These are phyloP conservation scores for Lutjanus argentimaculatus DNA, from an alignment of 2,797 vertebrate genomes.

Conservation along the genomic window DNA sequence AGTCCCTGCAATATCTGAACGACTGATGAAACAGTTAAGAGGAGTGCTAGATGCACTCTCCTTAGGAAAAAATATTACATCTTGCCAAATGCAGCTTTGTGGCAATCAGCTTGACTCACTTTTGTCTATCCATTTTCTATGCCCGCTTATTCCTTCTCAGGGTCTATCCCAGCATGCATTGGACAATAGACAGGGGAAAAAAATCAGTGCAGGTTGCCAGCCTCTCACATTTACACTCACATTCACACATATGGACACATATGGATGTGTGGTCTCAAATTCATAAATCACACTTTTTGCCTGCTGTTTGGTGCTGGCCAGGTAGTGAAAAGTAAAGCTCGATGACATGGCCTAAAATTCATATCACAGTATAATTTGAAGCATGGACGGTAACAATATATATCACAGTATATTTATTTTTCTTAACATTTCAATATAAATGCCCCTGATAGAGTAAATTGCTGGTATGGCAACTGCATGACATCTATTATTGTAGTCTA, in stretches of 20 bases:
- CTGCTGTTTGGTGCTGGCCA: too few relatives aligned
- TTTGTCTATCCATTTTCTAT: constrained; percentile 24
- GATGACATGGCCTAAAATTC: too few relatives aligned
- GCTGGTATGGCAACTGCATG: too few relatives aligned
- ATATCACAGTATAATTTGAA: too few relatives aligned
- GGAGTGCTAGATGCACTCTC: constrained; percentile 22
- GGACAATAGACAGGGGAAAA: constrained; percentile 8
- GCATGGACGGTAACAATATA: too few relatives aligned
- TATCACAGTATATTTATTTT: too few relatives aligned
- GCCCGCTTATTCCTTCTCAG: constrained; percentile 10
- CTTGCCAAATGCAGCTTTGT: constrained; percentile 37
- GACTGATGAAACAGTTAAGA: constrained; percentile 51
- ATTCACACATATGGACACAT: not conserved
- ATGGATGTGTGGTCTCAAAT: not conserved
- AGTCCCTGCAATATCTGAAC: constrained; percentile 43
- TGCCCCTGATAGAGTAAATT: too few relatives aligned
- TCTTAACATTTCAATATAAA: too few relatives aligned
- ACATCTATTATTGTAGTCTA: too few relatives aligned
- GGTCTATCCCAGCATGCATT: constrained; percentile 1
- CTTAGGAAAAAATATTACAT: constrained; percentile 12
- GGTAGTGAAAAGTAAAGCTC: too few relatives aligned
- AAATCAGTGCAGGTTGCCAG: not conserved
- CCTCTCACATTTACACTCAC: not conserved
- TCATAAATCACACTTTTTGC: not conserved
- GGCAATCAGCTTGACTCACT: constrained; percentile 18